These are phyloP conservation scores for Phyllostomus hastatus DNA, from an alignment of 2,113 vertebrate genomes.

Conservation along the genomic window DNA sequence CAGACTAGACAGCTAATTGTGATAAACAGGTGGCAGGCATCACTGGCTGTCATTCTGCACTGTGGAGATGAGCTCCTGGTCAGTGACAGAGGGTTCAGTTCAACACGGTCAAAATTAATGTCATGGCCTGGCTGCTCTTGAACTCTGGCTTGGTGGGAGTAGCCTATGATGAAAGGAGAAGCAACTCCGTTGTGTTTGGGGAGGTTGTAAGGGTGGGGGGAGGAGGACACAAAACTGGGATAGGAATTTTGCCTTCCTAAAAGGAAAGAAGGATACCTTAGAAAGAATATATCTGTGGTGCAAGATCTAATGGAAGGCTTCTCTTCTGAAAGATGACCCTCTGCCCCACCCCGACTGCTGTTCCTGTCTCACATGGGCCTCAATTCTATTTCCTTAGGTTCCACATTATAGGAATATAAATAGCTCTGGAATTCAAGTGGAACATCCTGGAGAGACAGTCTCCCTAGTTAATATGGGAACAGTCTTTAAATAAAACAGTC, in stretches of 20 bases:
- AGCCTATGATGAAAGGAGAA: not conserved
- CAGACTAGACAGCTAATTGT: not conserved
- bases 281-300: not conserved
- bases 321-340: not conserved
- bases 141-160: not conserved
- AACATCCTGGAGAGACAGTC: not conserved
- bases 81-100: not conserved
- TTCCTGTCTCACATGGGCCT: not conserved
- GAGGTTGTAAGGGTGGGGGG: not conserved
- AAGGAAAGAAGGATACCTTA: not conserved
- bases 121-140: not conserved
- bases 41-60: not conserved
- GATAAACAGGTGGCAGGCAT: not conserved
- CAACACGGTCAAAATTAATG: not conserved
- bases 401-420: not conserved
- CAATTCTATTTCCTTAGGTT: not conserved
- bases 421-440: slow-evolving; percentile 2
- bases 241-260: not conserved
- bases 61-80: not conserved
- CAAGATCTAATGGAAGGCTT: not conserved
- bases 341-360: not conserved
- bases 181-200: not conserved
- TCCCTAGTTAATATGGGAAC: not conserved
- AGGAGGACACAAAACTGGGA: not conserved
- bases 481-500: not conserved